These are phyloP conservation scores for Mustela lutreola DNA, from an alignment of 2,113 vertebrate species.

Conservation along the genomic window DNA sequence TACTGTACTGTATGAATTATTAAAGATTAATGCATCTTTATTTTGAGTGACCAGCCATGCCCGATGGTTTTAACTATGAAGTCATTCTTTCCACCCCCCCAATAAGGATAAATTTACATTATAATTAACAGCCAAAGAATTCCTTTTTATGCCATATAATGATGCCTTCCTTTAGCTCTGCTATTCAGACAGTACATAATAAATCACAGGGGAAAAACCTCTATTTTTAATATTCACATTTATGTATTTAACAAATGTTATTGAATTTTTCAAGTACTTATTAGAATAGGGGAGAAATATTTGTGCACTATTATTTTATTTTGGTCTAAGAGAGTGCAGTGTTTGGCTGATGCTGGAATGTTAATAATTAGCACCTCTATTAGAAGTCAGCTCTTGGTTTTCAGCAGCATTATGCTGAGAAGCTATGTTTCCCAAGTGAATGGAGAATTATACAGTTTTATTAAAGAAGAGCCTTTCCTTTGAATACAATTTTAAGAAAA, in stretches of 20 bases:
- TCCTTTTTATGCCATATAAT: constrained; percentile 85
- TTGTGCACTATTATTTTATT: constrained; percentile 85
- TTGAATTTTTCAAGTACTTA: constrained; percentile 87
- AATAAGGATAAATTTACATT: constrained; percentile 82
- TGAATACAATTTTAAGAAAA: constrained; percentile 83
- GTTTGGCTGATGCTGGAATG: constrained; percentile 79
- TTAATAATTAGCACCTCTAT: constrained; percentile 86
- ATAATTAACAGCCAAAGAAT: constrained; percentile 87
- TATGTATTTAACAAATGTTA: constrained; percentile 89
- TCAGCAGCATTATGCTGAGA: constrained; percentile 63
- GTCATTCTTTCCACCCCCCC: constrained; percentile 73
- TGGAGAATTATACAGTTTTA: constrained; percentile 84
- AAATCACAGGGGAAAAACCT: constrained; percentile 86
- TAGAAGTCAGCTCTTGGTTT: constrained; percentile 83
- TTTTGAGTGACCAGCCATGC: constrained; percentile 76
- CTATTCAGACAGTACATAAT: constrained; percentile 85
- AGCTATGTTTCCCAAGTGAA: constrained; percentile 82
- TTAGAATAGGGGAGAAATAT: constrained; percentile 86
- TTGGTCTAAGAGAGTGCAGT: constrained; percentile 80
- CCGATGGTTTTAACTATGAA: constrained; percentile 78
- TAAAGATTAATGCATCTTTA: constrained; percentile 74
- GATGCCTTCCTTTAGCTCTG: constrained; percentile 79
- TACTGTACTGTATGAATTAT: constrained; percentile 34
- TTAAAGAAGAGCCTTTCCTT: constrained; percentile 79
- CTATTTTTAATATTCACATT: constrained; percentile 90